Evolutionary conservation across 2,113 vertebrate genomes (phyloP).

Genomic region (Ophthalmolycus amberensis): DNA sequence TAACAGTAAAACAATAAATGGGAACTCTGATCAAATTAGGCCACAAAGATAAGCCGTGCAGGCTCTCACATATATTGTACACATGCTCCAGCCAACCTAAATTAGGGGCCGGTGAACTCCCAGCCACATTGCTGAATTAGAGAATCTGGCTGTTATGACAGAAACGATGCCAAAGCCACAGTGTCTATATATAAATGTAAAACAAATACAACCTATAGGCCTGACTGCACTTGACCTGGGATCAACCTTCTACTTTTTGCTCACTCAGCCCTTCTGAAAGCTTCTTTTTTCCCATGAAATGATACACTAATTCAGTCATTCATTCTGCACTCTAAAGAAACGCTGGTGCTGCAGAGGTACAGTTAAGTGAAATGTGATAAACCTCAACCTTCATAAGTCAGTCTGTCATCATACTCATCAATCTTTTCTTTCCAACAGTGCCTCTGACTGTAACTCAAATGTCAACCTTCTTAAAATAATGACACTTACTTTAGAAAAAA

Average conservation of each 20-base stretch:
- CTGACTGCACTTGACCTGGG: slow-evolving; percentile 33
- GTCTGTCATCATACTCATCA: background rate
- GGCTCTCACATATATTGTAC: background rate
- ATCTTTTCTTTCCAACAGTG: background rate
- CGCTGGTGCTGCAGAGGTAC: background rate
- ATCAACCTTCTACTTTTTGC: slow-evolving; percentile 2
- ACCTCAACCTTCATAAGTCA: background rate
- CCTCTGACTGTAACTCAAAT: background rate
- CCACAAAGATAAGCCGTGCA: slow-evolving; percentile 8
- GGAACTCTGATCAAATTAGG: slow-evolving; percentile 4
- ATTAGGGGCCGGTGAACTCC: slow-evolving; percentile 34
- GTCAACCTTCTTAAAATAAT: background rate
- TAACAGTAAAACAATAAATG: background rate
- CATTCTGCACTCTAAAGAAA: background rate
- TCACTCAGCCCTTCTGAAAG: slow-evolving; percentile 37
- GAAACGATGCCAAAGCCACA: slow-evolving; percentile 71
- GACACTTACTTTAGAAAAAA: background rate
- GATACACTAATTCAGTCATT: background rate
- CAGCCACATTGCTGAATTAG: slow-evolving; percentile 73
- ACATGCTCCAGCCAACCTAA: slow-evolving; percentile 23
- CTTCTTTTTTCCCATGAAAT: slow-evolving; percentile 22
- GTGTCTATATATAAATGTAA: slow-evolving; percentile 67
- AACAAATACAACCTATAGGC: slow-evolving; percentile 68
- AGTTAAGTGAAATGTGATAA: background rate
- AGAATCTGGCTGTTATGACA: slow-evolving; percentile 74